These are phyloP conservation scores for Leucophora obtusa DNA, from an alignment of 2,888 invertebrate species.

Conservation along the genomic window DNA sequence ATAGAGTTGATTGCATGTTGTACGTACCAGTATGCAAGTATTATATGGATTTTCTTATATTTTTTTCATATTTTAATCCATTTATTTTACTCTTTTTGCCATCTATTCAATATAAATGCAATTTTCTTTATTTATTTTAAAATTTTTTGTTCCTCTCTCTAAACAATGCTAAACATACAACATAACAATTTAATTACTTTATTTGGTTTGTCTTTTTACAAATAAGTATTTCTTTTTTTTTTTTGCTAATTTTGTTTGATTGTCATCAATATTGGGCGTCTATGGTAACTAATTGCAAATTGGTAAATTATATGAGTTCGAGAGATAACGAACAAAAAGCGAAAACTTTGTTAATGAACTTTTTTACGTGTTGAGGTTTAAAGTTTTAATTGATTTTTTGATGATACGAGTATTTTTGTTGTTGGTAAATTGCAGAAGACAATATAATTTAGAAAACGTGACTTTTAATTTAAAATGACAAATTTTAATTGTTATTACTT, in stretches of 20 bases:
- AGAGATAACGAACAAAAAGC: slow-evolving; percentile 2
- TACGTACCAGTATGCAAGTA: neutral
- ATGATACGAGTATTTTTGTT: slow-evolving; percentile 5
- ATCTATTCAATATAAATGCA: slow-evolving; percentile 17
- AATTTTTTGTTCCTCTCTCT: slow-evolving; percentile 1
- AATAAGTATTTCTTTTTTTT: slow-evolving; percentile 10
- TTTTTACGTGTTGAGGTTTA: slow-evolving; percentile 20
- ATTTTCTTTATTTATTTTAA: slow-evolving; percentile 37
- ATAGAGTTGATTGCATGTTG: slow-evolving; percentile 19
- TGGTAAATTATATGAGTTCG: slow-evolving; percentile 38
- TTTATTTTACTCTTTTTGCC: slow-evolving; percentile 33
- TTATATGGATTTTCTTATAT: slow-evolving; percentile 3
- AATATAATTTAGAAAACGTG: slow-evolving; percentile 53
- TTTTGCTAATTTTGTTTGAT: neutral
- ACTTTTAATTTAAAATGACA: slow-evolving; percentile 47
- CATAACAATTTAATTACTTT: slow-evolving; percentile 61
- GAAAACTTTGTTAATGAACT: slow-evolving; percentile 39
- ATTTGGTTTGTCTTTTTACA: slow-evolving; percentile 41
- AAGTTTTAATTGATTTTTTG: slow-evolving; percentile 53
- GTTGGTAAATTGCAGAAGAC: slow-evolving; percentile 25
- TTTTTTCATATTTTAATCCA: slow-evolving; percentile 50
- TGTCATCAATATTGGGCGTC: slow-evolving; percentile 46
- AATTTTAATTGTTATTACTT: slow-evolving; percentile 42
- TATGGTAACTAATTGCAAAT: slow-evolving; percentile 51
- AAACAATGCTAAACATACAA: slow-evolving; percentile 8